Evolutionary conservation across 2,888 invertebrate species (phyloP), one percentile per base, ranked within the genome.

Genomic region (Bugulina stolonifera): DNA sequence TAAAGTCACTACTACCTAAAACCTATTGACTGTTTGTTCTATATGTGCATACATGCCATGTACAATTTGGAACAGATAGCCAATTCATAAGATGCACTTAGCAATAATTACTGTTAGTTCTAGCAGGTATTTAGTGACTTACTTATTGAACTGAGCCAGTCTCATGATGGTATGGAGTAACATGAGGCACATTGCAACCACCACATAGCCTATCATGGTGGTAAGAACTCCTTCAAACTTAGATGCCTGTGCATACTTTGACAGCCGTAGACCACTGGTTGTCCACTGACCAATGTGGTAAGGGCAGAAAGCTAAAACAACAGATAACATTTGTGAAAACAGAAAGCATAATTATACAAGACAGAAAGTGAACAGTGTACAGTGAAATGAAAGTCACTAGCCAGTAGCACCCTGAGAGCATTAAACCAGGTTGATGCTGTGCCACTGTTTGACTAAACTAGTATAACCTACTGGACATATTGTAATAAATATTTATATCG

Each of bases 181-280:
- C 1, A 95, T 91, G 72, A 97, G 87, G 73, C 87, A 86, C 2
- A 92, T 86, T 0, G 96, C 95, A 54, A 97, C 91, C 43, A 94
- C 89, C 77, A 94, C 91, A 83, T 99, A 99, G 22, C 99, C 98
- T 76, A 93, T 90, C 69, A 97, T 84, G 0, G 97, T 94, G 0
- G 94, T 96, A 73, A 97, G 86, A 0, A 96, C 87, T 1, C 96
- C 96, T 79, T 94, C 94, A 85, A 97, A 96, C 78, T 95, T 94
- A 71, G 90, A 89, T 0, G 91, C 91, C 1, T 87, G 88, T 0
- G 90, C 88, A 5, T 25, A 27, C 73, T 89, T 88, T 77, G 89
- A 87, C 74, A 91, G 83, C 71, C 90, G 90, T 74, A 92, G 83
- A 69, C 91, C 87, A 18, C 89, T 88, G 73, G 96, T 89, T 0